These are phyloP conservation scores for Poecile atricapillus DNA, from an alignment of 2,113 vertebrate genomes.

Conservation along the genomic window DNA sequence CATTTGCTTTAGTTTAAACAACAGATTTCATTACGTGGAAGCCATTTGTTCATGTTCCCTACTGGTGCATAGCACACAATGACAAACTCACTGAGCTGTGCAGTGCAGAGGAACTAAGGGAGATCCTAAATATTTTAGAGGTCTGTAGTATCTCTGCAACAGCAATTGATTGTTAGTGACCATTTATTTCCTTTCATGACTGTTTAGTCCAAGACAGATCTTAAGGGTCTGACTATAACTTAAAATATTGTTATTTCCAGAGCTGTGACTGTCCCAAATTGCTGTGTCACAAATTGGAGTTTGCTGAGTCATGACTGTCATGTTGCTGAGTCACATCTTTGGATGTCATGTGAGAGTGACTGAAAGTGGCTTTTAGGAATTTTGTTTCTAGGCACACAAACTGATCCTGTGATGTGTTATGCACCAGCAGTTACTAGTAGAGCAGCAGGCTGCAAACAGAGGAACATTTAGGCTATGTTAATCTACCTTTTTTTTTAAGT, in stretches of 20 bases:
- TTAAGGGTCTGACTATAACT: background rate
- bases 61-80: background rate
- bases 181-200: background rate
- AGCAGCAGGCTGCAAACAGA: background rate
- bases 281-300: background rate
- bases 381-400: background rate
- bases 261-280: background rate
- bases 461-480: background rate
- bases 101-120: background rate
- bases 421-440: background rate
- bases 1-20: slow-evolving; percentile 10
- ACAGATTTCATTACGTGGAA: background rate
- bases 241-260: background rate
- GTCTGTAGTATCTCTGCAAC: background rate
- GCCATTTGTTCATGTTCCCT: background rate
- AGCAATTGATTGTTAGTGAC: accelerated
- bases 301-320: background rate
- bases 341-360: background rate
- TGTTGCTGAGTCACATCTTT: background rate
- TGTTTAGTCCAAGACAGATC: background rate
- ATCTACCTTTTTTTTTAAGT: background rate
- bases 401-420: background rate
- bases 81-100: background rate
- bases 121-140: background rate
- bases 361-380: background rate